Percentiles rank a stretch among this genome's conserved stretches.
Conservation (phyloP, 2,113 vertebrate species). For the Picathartes gymnocephalus region DNA sequence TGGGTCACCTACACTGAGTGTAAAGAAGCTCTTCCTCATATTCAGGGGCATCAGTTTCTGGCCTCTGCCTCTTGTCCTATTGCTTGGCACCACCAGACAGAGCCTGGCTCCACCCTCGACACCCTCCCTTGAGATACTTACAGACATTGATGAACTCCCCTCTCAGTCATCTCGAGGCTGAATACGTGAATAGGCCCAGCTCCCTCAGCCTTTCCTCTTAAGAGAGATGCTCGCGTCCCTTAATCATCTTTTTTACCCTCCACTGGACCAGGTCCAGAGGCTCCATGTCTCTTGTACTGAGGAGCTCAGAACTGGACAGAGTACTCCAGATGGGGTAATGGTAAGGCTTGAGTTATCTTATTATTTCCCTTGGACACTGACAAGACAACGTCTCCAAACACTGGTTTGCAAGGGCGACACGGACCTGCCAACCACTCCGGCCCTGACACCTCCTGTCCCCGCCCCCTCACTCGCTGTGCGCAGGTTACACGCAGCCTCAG, state of each 20-base stretch:
- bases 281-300: background rate
- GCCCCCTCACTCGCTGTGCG: fast-evolving
- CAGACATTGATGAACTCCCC: background rate
- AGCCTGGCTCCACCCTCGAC: background rate
- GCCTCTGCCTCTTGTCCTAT: background rate
- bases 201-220: background rate
- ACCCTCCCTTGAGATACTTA: background rate
- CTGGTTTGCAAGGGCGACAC: fast-evolving
- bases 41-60: background rate
- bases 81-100: fast-evolving
- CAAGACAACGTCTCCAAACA: fast-evolving
- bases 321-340: background rate
- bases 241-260: background rate
- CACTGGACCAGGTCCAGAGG: fast-evolving
- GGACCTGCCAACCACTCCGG: fast-evolving
- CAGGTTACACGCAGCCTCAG: fast-evolving
- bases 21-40: background rate
- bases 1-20: background rate
- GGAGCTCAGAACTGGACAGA: background rate
- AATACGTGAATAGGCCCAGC: background rate
- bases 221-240: background rate
- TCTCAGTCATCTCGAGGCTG: background rate
- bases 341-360: background rate
- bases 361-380: background rate
- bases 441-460: too few relatives aligned